Base-by-base conservation (phyloP, 2,113 vertebrate species). In the Illadopsis cleaveri region DNA sequence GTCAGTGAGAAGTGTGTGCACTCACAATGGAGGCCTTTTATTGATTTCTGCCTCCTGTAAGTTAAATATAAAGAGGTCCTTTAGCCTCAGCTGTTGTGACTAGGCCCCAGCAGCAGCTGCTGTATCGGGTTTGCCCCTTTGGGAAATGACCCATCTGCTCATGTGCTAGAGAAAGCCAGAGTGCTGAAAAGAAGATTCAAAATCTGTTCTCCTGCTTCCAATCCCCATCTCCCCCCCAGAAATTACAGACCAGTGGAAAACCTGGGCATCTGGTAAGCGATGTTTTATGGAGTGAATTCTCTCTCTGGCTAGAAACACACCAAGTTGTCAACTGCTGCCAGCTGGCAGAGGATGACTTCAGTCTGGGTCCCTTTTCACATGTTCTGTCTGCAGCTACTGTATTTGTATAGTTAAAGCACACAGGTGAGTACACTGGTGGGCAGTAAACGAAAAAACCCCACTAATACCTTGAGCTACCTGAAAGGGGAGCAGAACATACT, bases 101-200 rank as follows among this genome's bases (percentile, higher is more conserved):
- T 81, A 82, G 82, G 84, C 90, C 85, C 54, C 12, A 2, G 66
- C 92, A 97, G 94, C 98, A 98, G 94, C 97, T 98, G 97, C 95
- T 16, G 78, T 97, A 88, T 97, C 7, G 5, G 86, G 68, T 83
- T 94, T 71, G 78, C 62, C 89, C 95, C 94, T 97, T 82, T 86
- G 86, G 93, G 96, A 97, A 83, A 96, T 80, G 71, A 73, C 77
- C 97, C 97, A 97, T 98, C 97, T 98, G 97, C 86, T 97, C 72
- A 17, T 70, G 25, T 90, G 66, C 80, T 86, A 86, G 60, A 87
- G 75, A 91, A 82, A 81, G 73, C 70, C 81, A 82, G 40, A 89
- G 73, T 61, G 50, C 85, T 89, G 83, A 68, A 91, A 77, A 94
- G 60, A 72, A 50, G 27, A 69, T 68, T 86, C 64, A 75, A 83